Evolutionary conservation across 2,113 vertebrate genomes (phyloP), one percentile per base, ranked within the genome.

Genomic region (Zootoca vivipara): DNA sequence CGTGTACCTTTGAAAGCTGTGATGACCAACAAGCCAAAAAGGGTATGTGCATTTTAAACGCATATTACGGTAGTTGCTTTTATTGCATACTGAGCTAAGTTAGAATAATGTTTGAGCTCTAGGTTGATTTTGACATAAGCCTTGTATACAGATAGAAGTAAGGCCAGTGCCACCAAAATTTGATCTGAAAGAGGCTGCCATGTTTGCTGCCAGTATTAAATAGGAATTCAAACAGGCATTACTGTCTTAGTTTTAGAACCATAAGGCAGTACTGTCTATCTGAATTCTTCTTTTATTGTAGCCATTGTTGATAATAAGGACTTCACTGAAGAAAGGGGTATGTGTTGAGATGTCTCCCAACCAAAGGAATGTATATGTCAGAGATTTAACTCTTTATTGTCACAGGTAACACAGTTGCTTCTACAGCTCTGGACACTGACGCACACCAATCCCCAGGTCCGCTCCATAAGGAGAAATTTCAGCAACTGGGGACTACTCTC

Each of bases 1-100:
- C 98, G 0, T 99, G 99, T 92, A 99, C 98, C 91, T 99, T 97
- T n/a, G 99, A 99, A 95, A 99, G 96, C 93, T 99, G 99, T 87
- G 96, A 97, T 3, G 98, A 99, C 75, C 98, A 98, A 88, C 97
- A 97, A 42, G 97, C 97, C 78, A 99, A 98, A 93, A 99, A 99
- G 96, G 99, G 99, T 99, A 96, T 26, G 95, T 93, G 72, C 65
- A 79, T 83, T 82, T 74, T 84, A 2, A 22, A 5, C 3, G 74
- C 20, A 40, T 46, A 8, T 4, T 78, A n/a, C n/a, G n/a, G n/a
- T n/a, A 26, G 1, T 75, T 91, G 33, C 79, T 88, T 89, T 52
- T 69, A 12, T n/a, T 77, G 20, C 9, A 15, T 65, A 26, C 30
- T 33, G 10, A n/a, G 8, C 18, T 64, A 20, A 42, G 26, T 18